phyloP scores from a whole-genome alignment of 92 coral and sea anemone genomes.

The Siderastrea siderea region DNA sequence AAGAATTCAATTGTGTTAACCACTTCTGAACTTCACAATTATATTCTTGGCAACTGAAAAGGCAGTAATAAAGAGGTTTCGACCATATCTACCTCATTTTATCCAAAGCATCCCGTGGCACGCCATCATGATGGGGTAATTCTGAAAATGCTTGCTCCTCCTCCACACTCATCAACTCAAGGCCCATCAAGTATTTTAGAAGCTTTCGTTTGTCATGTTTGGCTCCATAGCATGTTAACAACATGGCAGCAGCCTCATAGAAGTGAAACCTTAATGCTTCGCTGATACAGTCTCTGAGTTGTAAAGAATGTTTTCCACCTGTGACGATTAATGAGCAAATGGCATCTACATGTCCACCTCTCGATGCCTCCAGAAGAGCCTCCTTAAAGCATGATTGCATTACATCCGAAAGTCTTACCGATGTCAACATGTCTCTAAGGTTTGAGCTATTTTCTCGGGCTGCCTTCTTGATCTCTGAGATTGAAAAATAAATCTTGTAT shows the following conservation, averaged over 20 bases:
- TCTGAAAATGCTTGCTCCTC: constrained; percentile 61
- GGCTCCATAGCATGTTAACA: constrained; percentile 90
- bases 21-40: no score
- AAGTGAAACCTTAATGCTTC: constrained; percentile 71
- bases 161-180: constrained; percentile 44
- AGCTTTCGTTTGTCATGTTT: constrained; percentile 62
- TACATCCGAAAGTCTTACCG: constrained; percentile 65
- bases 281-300: constrained; percentile 69
- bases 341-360: constrained; percentile 85
- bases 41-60: no score
- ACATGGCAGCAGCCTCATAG: constrained; percentile 80
- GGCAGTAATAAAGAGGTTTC: no score
- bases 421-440: constrained; percentile 69
- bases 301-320: constrained; percentile 71
- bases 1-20: no score
- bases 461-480: constrained; percentile 83
- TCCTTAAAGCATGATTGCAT: constrained; percentile 85
- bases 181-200: constrained; percentile 75
- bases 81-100: constrained; percentile 14
- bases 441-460: constrained; percentile 81
- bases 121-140: constrained; percentile 45
- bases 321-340: constrained; percentile 82
- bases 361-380: constrained; percentile 86
- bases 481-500: background rate
- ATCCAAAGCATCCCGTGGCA: background rate